Conservation (phyloP, 35 echinoderm and acorn worm genomes). For the Apostichopus japonicus region DNA sequence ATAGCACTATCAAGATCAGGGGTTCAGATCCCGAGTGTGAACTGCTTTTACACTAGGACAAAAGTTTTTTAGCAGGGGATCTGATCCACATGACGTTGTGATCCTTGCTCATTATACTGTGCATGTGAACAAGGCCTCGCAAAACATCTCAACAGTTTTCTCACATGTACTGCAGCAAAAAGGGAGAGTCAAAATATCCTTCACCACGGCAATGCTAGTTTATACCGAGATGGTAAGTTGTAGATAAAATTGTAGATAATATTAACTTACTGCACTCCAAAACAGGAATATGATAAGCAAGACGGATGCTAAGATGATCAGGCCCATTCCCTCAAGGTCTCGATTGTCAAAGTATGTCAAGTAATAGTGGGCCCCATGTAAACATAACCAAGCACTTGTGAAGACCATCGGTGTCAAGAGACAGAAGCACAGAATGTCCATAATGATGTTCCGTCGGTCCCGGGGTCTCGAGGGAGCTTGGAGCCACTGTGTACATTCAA, state of each 20-base stretch:
- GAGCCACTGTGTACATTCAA: slow-evolving; percentile 61
- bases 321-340: slow-evolving; percentile 59
- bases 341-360: slow-evolving; percentile 57
- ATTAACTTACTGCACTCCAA: slow-evolving; percentile 74
- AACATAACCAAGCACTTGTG: slow-evolving; percentile 76
- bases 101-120: too few species aligned
- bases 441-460: slow-evolving; percentile 71
- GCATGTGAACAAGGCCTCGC: too few species aligned
- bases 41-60: too few species aligned
- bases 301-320: slow-evolving; percentile 65
- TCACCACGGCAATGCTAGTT: too few species aligned
- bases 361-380: slow-evolving; percentile 82
- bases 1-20: too few species aligned
- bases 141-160: too few species aligned
- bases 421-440: slow-evolving; percentile 62
- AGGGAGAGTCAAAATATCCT: too few species aligned
- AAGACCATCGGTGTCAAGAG: slow-evolving; percentile 73
- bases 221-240: too few species aligned
- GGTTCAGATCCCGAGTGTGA: too few species aligned
- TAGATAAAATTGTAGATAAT: not conserved
- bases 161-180: too few species aligned
- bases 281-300: slow-evolving; percentile 70
- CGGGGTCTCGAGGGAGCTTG: slow-evolving; percentile 25
- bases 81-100: too few species aligned
- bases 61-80: too few species aligned